phyloP scores from a whole-genome alignment of 2,888 invertebrate genomes.

The Ectemnius lituratus region DNA sequence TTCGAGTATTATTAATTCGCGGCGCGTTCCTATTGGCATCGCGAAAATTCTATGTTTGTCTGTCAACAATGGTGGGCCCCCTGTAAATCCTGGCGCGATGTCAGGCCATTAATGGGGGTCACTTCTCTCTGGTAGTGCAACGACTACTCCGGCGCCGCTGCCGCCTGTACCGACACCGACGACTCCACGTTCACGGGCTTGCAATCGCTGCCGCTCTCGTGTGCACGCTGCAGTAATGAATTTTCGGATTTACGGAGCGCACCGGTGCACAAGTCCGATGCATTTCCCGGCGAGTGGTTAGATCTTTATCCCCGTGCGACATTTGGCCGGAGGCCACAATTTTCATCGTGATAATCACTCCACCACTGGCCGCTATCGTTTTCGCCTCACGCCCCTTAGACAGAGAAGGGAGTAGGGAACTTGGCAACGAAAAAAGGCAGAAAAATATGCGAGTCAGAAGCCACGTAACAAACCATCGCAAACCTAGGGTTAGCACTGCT shows the following conservation, averaged over 20 bases:
- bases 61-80: conserved; percentile 57
- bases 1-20: conserved; percentile 56
- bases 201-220: background rate
- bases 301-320: conserved; percentile 67
- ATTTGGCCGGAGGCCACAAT: conserved; percentile 63
- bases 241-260: conserved; percentile 64
- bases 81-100: conserved; percentile 54
- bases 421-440: too few species aligned
- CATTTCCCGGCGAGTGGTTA: conserved; percentile 60
- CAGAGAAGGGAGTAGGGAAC: too few species aligned
- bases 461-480: too few species aligned
- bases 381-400: conserved; percentile 14
- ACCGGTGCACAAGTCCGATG: conserved; percentile 64
- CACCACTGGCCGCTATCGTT: conserved; percentile 22
- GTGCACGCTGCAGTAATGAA: conserved; percentile 61
- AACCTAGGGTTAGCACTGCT: too few species aligned
- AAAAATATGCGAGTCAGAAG: too few species aligned
- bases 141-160: conserved; percentile 44
- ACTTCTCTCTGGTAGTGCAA: conserved; percentile 17
- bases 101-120: conserved; percentile 54
- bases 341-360: conserved; percentile 61
- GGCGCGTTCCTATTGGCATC: conserved; percentile 37
- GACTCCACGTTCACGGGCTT: conserved; percentile 1
- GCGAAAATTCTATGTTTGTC: conserved; percentile 64
- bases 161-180: conserved; percentile 33